These are phyloP conservation scores for Ceramica pisi DNA, from an alignment of 2,888 invertebrate species.

Conservation along the genomic window DNA sequence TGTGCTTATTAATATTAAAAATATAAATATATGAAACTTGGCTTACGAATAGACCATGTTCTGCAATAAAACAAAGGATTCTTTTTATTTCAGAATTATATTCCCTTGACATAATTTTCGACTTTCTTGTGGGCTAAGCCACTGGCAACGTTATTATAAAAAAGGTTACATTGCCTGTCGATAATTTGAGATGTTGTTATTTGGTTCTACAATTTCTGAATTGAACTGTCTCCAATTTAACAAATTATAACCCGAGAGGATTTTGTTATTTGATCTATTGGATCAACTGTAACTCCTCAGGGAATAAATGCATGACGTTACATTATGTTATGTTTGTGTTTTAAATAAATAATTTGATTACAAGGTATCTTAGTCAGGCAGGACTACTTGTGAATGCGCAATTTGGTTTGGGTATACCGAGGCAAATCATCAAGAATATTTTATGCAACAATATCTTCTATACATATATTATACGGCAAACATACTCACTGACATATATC, in stretches of 20 bases:
- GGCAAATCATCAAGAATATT: not conserved
- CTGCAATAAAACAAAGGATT: no score
- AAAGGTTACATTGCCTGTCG: not conserved
- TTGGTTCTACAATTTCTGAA: not conserved
- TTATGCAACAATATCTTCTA: not conserved
- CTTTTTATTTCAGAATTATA: no score
- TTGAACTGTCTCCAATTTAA: not conserved
- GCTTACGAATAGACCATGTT: no score
- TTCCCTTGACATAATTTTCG: no score
- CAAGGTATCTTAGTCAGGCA: not conserved
- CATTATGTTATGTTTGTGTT: not conserved
- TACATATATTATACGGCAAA: no score
- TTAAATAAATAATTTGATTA: not conserved
- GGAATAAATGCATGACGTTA: not conserved
- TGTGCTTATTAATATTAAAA: no score
- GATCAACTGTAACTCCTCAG: not conserved
- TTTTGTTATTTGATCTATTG: not conserved
- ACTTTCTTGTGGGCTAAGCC: no score
- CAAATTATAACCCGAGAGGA: not conserved
- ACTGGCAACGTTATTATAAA: no score
- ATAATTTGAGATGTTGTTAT: not conserved
- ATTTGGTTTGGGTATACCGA: not conserved
- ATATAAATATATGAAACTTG: no score
- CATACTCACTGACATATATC: no score
- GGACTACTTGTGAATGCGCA: not conserved